Evolutionary conservation across 2,797 vertebrate species (phyloP).

Genomic region (Bucorvus abyssinicus): DNA sequence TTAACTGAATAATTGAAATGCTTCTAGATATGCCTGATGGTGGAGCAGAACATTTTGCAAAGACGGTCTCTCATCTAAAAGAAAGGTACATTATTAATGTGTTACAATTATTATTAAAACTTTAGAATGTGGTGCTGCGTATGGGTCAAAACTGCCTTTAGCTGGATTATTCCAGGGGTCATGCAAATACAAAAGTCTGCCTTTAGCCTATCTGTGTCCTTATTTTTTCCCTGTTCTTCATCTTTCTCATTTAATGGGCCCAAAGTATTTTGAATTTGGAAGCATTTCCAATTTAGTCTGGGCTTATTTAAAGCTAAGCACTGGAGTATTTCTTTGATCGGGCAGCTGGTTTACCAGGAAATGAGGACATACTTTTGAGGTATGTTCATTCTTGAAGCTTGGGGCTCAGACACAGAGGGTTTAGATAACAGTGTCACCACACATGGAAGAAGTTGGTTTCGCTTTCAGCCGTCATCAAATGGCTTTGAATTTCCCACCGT

Average conservation of each 20-base stretch:
- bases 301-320: not conserved
- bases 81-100: constrained; percentile 80
- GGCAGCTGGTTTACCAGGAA: not conserved
- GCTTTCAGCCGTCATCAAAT: not conserved
- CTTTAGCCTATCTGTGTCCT: not conserved
- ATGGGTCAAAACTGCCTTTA: not conserved
- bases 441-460: not conserved
- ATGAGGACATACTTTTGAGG: not conserved
- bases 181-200: not conserved
- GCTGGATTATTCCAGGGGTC: not conserved
- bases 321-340: not conserved
- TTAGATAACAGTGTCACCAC: not conserved
- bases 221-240: not conserved
- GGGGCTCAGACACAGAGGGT: not conserved
- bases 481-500: not conserved
- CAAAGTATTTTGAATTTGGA: not conserved
- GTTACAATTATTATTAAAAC: not conserved
- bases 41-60: constrained; percentile 91
- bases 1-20: constrained; percentile 28
- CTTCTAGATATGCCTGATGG: constrained; percentile 89
- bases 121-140: not conserved
- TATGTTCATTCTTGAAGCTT: not conserved
- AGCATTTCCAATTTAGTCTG: not conserved
- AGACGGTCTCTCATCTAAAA: constrained; percentile 89
- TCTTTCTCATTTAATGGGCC: not conserved